Conservation (phyloP, 2,113 vertebrate species). For the Cinclus cinclus region DNA sequence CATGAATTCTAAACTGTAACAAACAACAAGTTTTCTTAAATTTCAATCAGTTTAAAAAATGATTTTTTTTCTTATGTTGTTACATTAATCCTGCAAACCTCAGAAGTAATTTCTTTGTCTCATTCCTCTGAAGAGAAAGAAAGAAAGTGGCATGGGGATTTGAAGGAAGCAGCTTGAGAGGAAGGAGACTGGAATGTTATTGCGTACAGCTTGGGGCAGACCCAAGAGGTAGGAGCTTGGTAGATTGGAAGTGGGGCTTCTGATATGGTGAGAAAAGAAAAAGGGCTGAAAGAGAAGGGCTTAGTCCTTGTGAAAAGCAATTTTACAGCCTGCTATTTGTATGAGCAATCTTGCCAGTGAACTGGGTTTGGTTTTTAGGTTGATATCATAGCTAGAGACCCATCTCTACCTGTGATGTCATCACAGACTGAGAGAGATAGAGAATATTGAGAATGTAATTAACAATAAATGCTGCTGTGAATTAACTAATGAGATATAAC, state of each 20-base stretch:
- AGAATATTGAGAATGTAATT: not conserved
- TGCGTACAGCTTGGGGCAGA: not conserved
- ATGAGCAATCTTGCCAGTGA: not conserved
- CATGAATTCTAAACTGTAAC: not conserved
- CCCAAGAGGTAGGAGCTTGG: not conserved
- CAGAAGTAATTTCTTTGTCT: not conserved
- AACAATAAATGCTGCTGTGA: not conserved
- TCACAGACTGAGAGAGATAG: not conserved
- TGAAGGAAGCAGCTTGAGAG: not conserved
- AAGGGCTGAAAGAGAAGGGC: not conserved
- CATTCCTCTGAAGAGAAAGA: not conserved
- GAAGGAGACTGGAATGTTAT: not conserved
- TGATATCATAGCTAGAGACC: not conserved
- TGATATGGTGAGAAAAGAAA: not conserved
- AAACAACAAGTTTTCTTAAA: not conserved
- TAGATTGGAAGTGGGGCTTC: not conserved
- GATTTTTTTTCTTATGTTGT: not conserved
- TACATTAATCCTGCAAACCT: not conserved
- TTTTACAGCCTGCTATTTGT: not conserved
- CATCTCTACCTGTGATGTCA: not conserved
- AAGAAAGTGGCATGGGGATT: not conserved
- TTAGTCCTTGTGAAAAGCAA: not conserved
- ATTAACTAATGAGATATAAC: not conserved
- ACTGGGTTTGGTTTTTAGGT: not conserved
- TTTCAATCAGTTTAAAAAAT: not conserved